Base-by-base conservation (phyloP, 1,140 invertebrate species). In the Adelges cooleyi region DNA sequence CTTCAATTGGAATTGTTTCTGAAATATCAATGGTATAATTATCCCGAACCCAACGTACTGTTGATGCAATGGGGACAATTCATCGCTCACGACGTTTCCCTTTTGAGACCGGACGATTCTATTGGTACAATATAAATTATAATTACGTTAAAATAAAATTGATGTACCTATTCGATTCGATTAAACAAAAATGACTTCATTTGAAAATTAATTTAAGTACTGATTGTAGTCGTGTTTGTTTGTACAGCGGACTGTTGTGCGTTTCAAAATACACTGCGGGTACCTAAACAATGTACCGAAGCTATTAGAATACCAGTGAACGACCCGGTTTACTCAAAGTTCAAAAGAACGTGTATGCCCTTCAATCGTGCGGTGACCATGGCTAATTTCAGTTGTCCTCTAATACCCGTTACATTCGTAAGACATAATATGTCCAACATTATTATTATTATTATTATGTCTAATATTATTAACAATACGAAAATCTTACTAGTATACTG, bases 341-440 rank as follows among this genome's bases (percentile, higher is more conserved):
- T 78, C 27, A 80, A 84, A 15, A 84, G 82, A 17, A 79, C 83
- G 62, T 94, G 90, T 71, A 82, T 92, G 75, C 90, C 90, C 75
- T 92, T 93, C 72, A 86, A 92, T 1, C 80, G 90, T 67, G 89
- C 86, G 13, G 82, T 81, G 5, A 86, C 83, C 5, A 85, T 86
- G 67, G 77, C 81, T 48, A 83, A 84, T 70, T 79, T 80, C 65
- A 82, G 81, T 59, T 89, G 87, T 46, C 40, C 17, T 18, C 20
- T 59, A 20, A 59, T 59, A 11, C 54, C 54, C 17, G 54, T 40
- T 46, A 59, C 54, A 27, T 59, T 59, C 46, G 54, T 59, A 18
- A 59, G 54, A 18, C 4, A 6, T 33, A 33, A 33, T 5, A 33
- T 33, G 11, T 6, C 11, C 11, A 33, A 6, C 5, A 33, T 6